phyloP scores from a whole-genome alignment of 2,888 invertebrate species.

The Galeruca laticollis region DNA sequence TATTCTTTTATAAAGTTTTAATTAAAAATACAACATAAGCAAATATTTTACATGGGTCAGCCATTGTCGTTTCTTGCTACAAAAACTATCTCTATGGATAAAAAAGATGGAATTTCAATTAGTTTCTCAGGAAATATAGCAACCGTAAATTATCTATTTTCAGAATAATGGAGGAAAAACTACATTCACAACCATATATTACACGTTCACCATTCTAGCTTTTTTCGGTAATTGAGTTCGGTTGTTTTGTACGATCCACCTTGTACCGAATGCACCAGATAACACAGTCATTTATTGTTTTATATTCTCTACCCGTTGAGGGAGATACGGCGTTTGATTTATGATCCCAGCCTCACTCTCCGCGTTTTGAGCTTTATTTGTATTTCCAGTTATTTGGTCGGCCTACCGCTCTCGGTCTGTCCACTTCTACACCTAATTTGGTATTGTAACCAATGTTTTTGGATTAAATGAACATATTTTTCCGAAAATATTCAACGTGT shows the following conservation, averaged over 20 bases:
- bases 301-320: constrained; percentile 50
- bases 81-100: too few relatives aligned
- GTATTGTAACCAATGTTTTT: not conserved
- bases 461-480: constrained; percentile 6
- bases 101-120: too few relatives aligned
- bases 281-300: constrained; percentile 58
- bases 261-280: constrained; percentile 45
- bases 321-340: constrained; percentile 54
- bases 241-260: not conserved
- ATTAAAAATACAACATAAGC: too few relatives aligned
- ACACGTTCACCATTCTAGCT: too few relatives aligned
- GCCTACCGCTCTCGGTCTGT: not conserved
- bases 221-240: too few relatives aligned
- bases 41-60: too few relatives aligned
- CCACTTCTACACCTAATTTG: constrained; percentile 7
- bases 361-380: constrained; percentile 40
- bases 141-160: too few relatives aligned
- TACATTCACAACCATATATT: too few relatives aligned
- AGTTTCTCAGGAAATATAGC: too few relatives aligned
- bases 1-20: too few relatives aligned
- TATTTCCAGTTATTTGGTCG: constrained; percentile 23
- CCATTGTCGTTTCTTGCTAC: too few relatives aligned
- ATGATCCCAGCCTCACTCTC: constrained; percentile 52
- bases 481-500: constrained; percentile 3
- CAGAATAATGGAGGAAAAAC: too few relatives aligned